These are phyloP conservation scores for Hyposoter didymator DNA, from an alignment of 2,888 invertebrate genomes.

Conservation along the genomic window DNA sequence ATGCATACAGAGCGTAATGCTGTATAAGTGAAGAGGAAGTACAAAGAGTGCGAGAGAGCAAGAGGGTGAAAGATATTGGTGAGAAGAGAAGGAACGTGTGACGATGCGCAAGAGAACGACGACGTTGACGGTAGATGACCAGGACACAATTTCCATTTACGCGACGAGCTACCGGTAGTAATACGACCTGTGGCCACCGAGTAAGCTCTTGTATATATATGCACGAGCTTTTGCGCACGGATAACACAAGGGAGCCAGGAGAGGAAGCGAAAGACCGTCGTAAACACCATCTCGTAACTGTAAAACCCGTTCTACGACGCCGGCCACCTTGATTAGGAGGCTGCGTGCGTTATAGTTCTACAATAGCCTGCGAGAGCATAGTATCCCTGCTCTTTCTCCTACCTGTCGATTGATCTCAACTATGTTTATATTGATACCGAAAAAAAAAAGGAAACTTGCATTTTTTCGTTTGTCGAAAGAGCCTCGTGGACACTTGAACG, in stretches of 20 bases:
- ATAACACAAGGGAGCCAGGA: constrained; percentile 49
- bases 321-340: constrained; percentile 72
- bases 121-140: constrained; percentile 71
- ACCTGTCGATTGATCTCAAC: neutral
- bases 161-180: constrained; percentile 74
- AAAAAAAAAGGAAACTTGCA: neutral
- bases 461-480: neutral
- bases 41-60: constrained; percentile 9
- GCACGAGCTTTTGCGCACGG: constrained; percentile 54
- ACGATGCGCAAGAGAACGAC: constrained; percentile 48
- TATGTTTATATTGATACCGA: neutral
- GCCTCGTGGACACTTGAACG: neutral
- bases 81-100: constrained; percentile 17
- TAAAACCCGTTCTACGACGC: constrained; percentile 78
- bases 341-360: constrained; percentile 39
- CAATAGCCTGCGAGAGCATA: neutral
- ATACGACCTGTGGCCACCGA: constrained; percentile 71
- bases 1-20: constrained; percentile 1
- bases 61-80: constrained; percentile 17
- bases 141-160: constrained; percentile 81
- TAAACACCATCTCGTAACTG: constrained; percentile 81
- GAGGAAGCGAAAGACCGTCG: constrained; percentile 70
- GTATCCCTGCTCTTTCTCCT: neutral
- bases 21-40: constrained; percentile 27
- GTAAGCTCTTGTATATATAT: constrained; percentile 41